Evolutionary conservation across 2,797 vertebrate genomes (phyloP).

Genomic region (Liasis olivaceus): DNA sequence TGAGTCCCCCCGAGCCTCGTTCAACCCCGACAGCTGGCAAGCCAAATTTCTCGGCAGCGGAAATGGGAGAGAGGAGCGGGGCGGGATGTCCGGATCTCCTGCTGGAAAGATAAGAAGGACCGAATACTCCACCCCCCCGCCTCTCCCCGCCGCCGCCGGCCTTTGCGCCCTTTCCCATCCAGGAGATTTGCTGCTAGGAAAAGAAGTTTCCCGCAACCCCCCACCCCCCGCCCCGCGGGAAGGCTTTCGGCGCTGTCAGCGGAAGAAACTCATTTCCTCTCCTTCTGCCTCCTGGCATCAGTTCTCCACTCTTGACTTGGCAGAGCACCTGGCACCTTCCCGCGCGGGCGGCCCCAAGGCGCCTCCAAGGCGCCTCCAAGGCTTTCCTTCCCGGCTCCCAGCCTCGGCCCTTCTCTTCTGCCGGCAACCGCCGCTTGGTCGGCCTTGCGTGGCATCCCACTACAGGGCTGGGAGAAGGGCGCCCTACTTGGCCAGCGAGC

Average conservation of each 20-base stretch:
- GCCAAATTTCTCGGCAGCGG: not conserved
- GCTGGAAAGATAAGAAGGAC: not conserved
- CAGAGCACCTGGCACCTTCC: not conserved
- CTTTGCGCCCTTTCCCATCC: not conserved
- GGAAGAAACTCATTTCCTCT: not conserved
- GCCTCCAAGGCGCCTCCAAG: not conserved
- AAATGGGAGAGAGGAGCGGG: not conserved
- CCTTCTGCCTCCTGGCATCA: not conserved
- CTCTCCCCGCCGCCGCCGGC: not conserved
- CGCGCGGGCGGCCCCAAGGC: not conserved
- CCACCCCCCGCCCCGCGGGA: not conserved
- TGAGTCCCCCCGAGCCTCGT: not conserved
- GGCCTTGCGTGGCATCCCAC: not conserved
- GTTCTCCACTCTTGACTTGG: not conserved
- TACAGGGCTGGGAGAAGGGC: not conserved
- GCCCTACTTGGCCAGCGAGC: not conserved
- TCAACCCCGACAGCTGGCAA: not conserved
- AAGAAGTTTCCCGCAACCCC: not conserved
- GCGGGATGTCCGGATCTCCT: not conserved
- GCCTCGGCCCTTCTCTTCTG: not conserved
- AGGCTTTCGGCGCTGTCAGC: not conserved
- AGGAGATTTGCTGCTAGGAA: not conserved
- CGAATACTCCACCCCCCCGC: not conserved
- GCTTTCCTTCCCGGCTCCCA: not conserved
- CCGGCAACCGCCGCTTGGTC: not conserved